Conservation (phyloP, 2,888 invertebrate genomes). For the Craniophora ligustri region DNA sequence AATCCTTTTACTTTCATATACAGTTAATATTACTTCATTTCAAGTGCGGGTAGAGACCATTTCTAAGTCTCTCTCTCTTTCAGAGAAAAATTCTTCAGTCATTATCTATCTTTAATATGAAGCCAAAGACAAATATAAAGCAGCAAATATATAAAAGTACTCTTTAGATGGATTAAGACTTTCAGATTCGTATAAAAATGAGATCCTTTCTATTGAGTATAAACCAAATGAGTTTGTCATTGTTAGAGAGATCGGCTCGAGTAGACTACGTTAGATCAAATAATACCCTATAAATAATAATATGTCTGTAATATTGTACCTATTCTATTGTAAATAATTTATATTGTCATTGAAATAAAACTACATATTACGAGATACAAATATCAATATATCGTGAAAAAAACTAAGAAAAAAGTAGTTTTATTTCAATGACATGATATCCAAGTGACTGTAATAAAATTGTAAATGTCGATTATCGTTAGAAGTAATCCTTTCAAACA, state of each 20-base stretch:
- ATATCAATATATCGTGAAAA: too few relatives aligned
- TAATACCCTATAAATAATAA: too few relatives aligned
- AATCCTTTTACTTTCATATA: constrained; percentile 14
- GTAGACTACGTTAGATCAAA: too few relatives aligned
- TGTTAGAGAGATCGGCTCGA: background rate
- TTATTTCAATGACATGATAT: too few relatives aligned
- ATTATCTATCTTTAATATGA: constrained; percentile 33
- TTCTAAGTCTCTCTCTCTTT: constrained; percentile 18
- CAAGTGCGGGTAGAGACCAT: constrained; percentile 6
- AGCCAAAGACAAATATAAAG: constrained; percentile 17
- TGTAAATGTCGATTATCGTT: too few relatives aligned
- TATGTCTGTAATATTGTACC: too few relatives aligned
- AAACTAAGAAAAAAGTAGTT: too few relatives aligned
- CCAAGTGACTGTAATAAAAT: too few relatives aligned
- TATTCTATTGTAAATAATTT: too few relatives aligned
- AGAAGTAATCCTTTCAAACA: too few relatives aligned
- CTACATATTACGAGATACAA: too few relatives aligned
- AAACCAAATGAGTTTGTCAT: constrained; percentile 12
- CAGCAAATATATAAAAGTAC: constrained; percentile 24
- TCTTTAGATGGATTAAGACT: constrained; percentile 19
- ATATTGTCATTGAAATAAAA: too few relatives aligned
- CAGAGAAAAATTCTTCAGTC: constrained; percentile 35
- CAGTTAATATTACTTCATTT: constrained; percentile 23
- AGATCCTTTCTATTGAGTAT: constrained; percentile 9
- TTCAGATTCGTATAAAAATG: constrained; percentile 1